A percentile compares a stretch with the other conserved stretches of the same genome.
Conservation (phyloP, 2,113 vertebrate species). For the Argyrosomus japonicus region DNA sequence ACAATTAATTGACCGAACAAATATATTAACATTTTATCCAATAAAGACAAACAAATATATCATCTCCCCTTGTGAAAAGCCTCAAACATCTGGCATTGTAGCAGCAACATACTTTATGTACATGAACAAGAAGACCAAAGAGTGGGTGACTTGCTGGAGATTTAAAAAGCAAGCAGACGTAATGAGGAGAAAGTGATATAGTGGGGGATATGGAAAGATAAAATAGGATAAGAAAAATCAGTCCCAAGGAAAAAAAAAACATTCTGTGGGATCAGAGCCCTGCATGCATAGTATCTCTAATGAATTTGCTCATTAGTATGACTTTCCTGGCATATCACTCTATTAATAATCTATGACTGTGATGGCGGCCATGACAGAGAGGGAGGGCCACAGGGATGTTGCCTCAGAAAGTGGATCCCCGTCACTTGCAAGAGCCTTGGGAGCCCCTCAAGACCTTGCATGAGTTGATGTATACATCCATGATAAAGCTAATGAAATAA, state of each 20-base stretch:
- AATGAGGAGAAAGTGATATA: slow-evolving; percentile 51
- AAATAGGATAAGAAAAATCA: slow-evolving; percentile 37
- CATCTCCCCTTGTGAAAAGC: background rate
- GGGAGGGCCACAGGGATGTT: slow-evolving; percentile 34
- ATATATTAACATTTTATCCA: background rate
- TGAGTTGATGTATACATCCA: background rate
- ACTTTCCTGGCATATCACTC: slow-evolving; percentile 61
- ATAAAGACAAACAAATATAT: background rate
- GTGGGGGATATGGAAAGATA: slow-evolving; percentile 18
- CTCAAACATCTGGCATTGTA: background rate
- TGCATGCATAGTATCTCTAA: slow-evolving; percentile 62
- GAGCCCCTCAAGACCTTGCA: background rate
- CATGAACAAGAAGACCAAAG: slow-evolving; percentile 7
- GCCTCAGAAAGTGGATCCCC: slow-evolving; percentile 36
- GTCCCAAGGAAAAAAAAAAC: slow-evolving; percentile 1
- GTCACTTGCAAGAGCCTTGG: slow-evolving; percentile 47
- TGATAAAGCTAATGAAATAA: slow-evolving; percentile 28
- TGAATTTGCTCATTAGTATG: slow-evolving; percentile 79
- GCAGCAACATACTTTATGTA: background rate
- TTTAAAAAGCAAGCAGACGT: slow-evolving; percentile 48
- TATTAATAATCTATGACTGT: slow-evolving; percentile 78
- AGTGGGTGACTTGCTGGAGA: slow-evolving; percentile 8
- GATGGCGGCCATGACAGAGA: slow-evolving; percentile 59
- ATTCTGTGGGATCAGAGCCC: slow-evolving; percentile 23
- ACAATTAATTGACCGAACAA: too few species aligned